Evolutionary conservation across 2,113 vertebrate species (phyloP), one percentile per base, ranked within the genome.

Genomic region (Rhodinocichla rosea): DNA sequence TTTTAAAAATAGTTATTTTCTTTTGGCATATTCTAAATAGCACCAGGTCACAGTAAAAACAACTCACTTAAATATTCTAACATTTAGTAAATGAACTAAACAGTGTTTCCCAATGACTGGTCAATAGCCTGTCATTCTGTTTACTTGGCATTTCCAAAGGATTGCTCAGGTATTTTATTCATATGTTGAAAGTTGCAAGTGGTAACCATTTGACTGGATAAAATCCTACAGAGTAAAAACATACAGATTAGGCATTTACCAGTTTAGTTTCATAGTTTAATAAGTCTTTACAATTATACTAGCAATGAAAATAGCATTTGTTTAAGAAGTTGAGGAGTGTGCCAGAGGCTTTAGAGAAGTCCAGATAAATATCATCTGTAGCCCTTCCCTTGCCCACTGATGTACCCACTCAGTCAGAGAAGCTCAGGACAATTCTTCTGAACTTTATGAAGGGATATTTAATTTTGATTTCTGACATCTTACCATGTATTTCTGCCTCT

Each of bases 1-100:
- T 75, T 94, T 63, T 77, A 65, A 76, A 89, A 91, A 45, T 21
- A 83, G 90, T 55, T 78, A 53, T 92, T 93, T 96, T 86, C 45
- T 87, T 49, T 45, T 84, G 82, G 56, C 80, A 78, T 83, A 77
- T 69, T 87, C 71, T 59, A 39, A 92, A 20, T 79, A 93, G 87
- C 14, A 32, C 19, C 82, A 50, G 5, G 7, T 52, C 80, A 65
- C 11, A 89, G 88, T 87, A 95, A 85, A 80, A 80, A 4, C 11
- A 74, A 69, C 40, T 95, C 12, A 80, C 12, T 94, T 87, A 87
- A 92, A 65, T 84, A 84, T 73, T 88, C 81, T 55, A 79, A 77
- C 8, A 18, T 82, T 81, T 85, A 42, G 32, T 82, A 93, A 96
- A 93, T 45, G 67, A 52, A 78, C 52, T 75, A 73, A 94, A 65